These are phyloP conservation scores for Habroteleia sp. DNA, from an alignment of 2,888 invertebrate genomes.

Conservation along the genomic window DNA sequence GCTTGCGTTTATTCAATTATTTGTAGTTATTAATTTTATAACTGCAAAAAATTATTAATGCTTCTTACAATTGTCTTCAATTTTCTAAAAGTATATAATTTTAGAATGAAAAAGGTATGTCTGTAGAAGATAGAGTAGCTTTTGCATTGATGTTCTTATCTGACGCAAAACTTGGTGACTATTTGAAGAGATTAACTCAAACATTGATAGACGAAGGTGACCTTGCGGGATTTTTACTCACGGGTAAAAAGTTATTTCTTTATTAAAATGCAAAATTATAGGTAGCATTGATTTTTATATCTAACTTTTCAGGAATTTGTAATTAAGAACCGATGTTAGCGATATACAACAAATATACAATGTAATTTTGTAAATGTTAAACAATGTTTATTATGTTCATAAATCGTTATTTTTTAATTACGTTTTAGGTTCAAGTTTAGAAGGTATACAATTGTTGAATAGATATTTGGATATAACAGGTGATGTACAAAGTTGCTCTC, in stretches of 20 bases:
- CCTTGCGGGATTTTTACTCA: conserved; percentile 91
- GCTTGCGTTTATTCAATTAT: neutral
- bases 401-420: neutral
- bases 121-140: conserved; percentile 93
- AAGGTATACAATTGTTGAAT: conserved; percentile 91
- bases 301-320: no score
- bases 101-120: conserved; percentile 91
- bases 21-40: neutral
- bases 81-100: no score
- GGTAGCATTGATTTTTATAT: no score
- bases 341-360: no score
- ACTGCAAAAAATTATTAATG: no score
- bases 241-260: conserved; percentile 82
- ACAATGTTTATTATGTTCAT: neutral
- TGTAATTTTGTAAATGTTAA: neutral
- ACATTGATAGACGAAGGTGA: conserved; percentile 89
- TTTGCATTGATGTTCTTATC: conserved; percentile 93
- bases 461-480: conserved; percentile 92
- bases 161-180: conserved; percentile 90
- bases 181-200: conserved; percentile 87
- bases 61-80: no score
- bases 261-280: no score
- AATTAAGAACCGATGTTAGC: no score
- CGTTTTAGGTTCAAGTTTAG: conserved; percentile 85
- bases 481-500: conserved; percentile 94